Evolutionary conservation across 1,140 invertebrate species (phyloP), one percentile per base, ranked within the genome.

Genomic region (Bilobella aurantiaca): DNA sequence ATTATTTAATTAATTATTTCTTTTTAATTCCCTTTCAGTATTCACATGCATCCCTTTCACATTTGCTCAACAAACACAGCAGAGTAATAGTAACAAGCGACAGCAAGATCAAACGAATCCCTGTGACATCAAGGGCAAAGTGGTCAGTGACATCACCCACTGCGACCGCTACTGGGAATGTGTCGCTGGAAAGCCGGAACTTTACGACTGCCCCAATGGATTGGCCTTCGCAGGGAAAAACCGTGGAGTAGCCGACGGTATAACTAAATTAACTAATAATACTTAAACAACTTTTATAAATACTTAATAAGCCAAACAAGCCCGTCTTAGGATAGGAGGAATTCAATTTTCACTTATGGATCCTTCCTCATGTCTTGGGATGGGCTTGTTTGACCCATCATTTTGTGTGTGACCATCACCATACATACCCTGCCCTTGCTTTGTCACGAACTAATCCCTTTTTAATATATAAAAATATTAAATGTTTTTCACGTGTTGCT

Each of bases 141-240:
- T 91, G 0, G 84, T 88, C 0, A 82, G 81, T 1, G 89, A 92
- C 72, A 81, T 84, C 66, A 87, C 87, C 27, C 89, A 91, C 74
- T 93, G 90, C 74, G 90, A 92, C 77, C 83, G 88, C 69, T 92
- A 90, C 74, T 91, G 89, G 88, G 89, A 91, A 75, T 70, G 69
- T 49, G 59, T 87, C 8, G 81, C 79, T 64, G 87, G 87, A 0
- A 85, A 88, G 72, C 84, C 87, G 0, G 86, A 90, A 67, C 78
- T 90, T 32, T 91, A 89, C 75, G 89, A 92, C 78, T 94, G 91
- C 76, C 91, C 91, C 32, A 94, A 93, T 74, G 91, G 91, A 5
- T 77, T 93, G 30, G 90, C 92, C 1, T 94, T 89, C 78, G 88
- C 90, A 31, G 90, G 90, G 0, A 90, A 90, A 75, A 86, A 91